phyloP scores from a whole-genome alignment of 2,797 vertebrate species.

The Eptatretus atami region DNA sequence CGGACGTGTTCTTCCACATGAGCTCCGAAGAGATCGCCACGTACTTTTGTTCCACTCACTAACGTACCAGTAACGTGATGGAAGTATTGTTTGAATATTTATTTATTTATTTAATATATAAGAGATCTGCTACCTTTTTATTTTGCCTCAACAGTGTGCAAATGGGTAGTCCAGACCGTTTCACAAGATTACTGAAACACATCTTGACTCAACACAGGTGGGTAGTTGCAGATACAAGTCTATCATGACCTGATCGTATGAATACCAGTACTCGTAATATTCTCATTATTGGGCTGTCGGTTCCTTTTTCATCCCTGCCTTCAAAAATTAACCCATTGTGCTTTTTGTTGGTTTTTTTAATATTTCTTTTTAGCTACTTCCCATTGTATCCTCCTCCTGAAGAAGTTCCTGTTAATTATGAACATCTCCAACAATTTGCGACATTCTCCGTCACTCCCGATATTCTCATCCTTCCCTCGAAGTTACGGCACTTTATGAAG shows the following conservation, averaged over 20 bases:
- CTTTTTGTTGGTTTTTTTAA: not conserved
- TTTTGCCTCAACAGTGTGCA: constrained; percentile 19
- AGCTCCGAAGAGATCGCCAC: constrained; percentile 60
- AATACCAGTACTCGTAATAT: not conserved
- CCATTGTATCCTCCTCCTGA: constrained; percentile 53
- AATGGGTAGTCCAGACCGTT: constrained; percentile 23
- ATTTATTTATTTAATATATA: no score
- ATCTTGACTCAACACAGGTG: constrained; percentile 57
- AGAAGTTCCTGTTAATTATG: constrained; percentile 43
- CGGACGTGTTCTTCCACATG: constrained; percentile 59
- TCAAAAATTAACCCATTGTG: no score
- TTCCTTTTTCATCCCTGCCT: no score
- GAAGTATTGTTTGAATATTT: no score
- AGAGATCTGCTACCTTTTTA: not conserved
- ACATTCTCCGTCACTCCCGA: constrained; percentile 37
- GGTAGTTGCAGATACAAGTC: constrained; percentile 2
- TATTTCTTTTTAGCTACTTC: constrained; percentile 27
- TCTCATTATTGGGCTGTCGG: rapidly evolving
- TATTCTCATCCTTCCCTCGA: constrained; percentile 40
- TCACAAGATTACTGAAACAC: constrained; percentile 53
- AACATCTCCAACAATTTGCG: constrained; percentile 20
- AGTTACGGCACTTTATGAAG: constrained; percentile 68
- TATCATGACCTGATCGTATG: no score
- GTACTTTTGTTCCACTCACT: constrained; percentile 15
- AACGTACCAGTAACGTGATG: not conserved